These are phyloP conservation scores for Catharus fuscescens DNA, from an alignment of 2,113 vertebrate species.

Conservation along the genomic window DNA sequence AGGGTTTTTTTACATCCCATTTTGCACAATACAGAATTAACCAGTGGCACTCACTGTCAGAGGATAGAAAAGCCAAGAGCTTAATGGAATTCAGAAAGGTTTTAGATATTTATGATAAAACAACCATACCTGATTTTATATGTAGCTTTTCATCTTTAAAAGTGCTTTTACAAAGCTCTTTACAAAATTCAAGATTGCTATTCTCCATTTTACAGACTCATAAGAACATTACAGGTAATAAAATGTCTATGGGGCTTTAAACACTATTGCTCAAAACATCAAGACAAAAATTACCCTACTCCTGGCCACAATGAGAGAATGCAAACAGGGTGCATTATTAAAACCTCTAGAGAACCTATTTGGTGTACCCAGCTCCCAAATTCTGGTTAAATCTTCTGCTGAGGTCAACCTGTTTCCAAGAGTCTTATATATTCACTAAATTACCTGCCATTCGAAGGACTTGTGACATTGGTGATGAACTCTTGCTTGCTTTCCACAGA, in stretches of 20 bases:
- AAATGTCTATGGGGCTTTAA: slow-evolving; percentile 34
- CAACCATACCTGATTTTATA: slow-evolving; percentile 41
- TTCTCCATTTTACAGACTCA: slow-evolving; percentile 14
- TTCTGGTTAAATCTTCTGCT: background rate
- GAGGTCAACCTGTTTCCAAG: background rate
- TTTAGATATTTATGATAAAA: slow-evolving; percentile 42
- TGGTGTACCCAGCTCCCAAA: background rate
- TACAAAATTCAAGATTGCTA: background rate
- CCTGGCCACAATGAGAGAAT: background rate
- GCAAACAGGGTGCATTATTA: background rate
- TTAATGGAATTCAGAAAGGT: slow-evolving; percentile 18
- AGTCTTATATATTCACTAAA: background rate
- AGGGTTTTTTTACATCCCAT: background rate
- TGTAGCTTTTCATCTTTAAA: slow-evolving; percentile 24
- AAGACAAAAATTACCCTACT: slow-evolving; percentile 22
- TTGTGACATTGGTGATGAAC: background rate
- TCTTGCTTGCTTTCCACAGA: background rate
- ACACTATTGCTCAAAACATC: background rate
- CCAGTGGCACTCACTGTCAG: background rate
- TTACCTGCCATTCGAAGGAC: background rate
- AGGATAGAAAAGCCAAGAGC: background rate
- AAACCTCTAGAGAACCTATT: background rate
- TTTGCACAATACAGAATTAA: slow-evolving; percentile 6
- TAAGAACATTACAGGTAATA: slow-evolving; percentile 12
- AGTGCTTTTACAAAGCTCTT: slow-evolving; percentile 39